A percentile compares a stretch with the other conserved stretches of the same genome.
phyloP scores from a whole-genome alignment of 2,113 vertebrate species.

The Lates calcarifer region DNA sequence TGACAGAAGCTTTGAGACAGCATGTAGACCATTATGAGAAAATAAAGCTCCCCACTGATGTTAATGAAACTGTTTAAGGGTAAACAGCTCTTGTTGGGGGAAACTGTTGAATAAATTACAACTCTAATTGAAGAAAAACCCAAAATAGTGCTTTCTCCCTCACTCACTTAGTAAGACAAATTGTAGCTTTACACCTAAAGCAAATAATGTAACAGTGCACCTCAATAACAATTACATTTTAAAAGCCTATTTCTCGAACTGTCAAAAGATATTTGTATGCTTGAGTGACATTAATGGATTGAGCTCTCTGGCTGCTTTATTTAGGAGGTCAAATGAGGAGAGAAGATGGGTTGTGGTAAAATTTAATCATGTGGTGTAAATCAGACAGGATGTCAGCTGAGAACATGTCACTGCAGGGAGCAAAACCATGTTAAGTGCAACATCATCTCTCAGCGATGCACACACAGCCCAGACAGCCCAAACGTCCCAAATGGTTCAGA shows the following conservation, averaged over 20 bases:
- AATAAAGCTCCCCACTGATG: constrained; percentile 29
- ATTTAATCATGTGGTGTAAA: constrained; percentile 66
- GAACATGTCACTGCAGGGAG: constrained; percentile 50
- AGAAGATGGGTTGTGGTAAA: constrained; percentile 45
- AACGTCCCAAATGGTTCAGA: constrained; percentile 24
- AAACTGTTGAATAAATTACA: constrained; percentile 43
- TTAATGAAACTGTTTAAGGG: constrained; percentile 48
- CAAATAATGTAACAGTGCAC: constrained; percentile 15
- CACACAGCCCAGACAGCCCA: constrained; percentile 20
- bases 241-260: constrained; percentile 52
- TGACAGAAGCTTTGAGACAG: neutral
- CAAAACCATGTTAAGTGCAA: constrained; percentile 61
- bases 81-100: constrained; percentile 17
- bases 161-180: constrained; percentile 29
- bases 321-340: constrained; percentile 59
- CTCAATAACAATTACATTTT: constrained; percentile 64
- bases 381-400: constrained; percentile 53
- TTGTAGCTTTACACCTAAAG: constrained; percentile 29
- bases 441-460: constrained; percentile 42
- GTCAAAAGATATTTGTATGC: constrained; percentile 54
- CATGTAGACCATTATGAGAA: constrained; percentile 18
- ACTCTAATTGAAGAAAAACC: constrained; percentile 42
- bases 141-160: constrained; percentile 26
- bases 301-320: constrained; percentile 56
- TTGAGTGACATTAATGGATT: constrained; percentile 68